These are phyloP conservation scores for Hipparchia sbordonii DNA, from an alignment of 2,888 invertebrate genomes.

Conservation along the genomic window DNA sequence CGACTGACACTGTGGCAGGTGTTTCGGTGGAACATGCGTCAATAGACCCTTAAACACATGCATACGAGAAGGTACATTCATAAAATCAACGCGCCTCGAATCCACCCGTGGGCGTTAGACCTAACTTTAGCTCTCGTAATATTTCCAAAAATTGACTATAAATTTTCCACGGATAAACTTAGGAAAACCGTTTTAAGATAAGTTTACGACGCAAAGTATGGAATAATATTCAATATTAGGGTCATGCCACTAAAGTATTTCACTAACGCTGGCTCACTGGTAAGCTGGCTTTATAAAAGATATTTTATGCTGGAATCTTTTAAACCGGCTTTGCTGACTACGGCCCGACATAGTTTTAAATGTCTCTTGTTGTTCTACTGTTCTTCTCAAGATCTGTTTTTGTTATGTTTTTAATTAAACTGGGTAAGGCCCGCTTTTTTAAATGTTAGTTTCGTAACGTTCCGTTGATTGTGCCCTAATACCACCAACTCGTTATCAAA, in stretches of 20 bases:
- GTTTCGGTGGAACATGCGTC: no score
- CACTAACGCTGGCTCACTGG: slow-evolving; percentile 33
- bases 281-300: slow-evolving; percentile 39
- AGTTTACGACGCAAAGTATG: slow-evolving; percentile 13
- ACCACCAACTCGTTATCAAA: no score
- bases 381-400: slow-evolving; percentile 13
- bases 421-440: background rate
- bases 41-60: no score
- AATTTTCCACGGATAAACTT: background rate
- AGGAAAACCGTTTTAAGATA: background rate
- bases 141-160: background rate
- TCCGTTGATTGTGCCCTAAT: background rate
- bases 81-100: no score
- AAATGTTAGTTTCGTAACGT: background rate
- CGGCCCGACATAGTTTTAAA: slow-evolving; percentile 36
- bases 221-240: slow-evolving; percentile 28
- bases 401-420: slow-evolving; percentile 11
- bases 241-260: slow-evolving; percentile 29
- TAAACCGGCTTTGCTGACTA: slow-evolving; percentile 37
- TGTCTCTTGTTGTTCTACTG: slow-evolving; percentile 13
- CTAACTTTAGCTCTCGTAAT: background rate
- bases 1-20: no score
- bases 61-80: no score
- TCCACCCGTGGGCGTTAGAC: no score
- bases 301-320: slow-evolving; percentile 38